Evolutionary conservation across 2,113 vertebrate genomes (phyloP).

Genomic region (Himantopus leucocephalus): DNA sequence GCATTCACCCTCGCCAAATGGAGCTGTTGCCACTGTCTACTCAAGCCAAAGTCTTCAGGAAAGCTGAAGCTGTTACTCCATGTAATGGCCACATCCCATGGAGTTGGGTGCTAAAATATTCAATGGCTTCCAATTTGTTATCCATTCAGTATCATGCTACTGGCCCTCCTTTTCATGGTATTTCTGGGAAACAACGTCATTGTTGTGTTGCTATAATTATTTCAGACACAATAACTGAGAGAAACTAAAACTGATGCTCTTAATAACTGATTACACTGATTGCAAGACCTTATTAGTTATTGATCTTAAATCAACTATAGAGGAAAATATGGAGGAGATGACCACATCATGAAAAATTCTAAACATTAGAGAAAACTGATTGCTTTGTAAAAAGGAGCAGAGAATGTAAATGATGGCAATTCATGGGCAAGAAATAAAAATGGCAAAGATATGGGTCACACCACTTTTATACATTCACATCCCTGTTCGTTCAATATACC

Average conservation of each 20-base stretch:
- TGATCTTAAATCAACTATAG: not conserved
- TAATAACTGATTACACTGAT: not conserved
- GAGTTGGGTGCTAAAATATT: not conserved
- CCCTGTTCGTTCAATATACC: not conserved
- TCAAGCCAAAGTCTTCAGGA: not conserved
- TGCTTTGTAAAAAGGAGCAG: not conserved
- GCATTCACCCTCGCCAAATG: not conserved
- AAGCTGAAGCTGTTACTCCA: not conserved
- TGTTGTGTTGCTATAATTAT: not conserved
- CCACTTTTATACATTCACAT: not conserved
- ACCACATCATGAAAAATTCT: not conserved
- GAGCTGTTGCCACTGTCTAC: not conserved
- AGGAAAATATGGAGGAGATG: not conserved
- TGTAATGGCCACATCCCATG: not conserved
- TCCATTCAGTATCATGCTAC: not conserved
- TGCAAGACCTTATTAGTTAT: not conserved
- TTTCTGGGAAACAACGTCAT: not conserved
- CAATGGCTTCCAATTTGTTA: not conserved
- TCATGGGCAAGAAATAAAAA: not conserved
- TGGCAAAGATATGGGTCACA: rapidly evolving
- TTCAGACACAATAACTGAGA: not conserved
- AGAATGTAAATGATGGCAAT: not conserved
- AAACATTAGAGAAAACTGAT: not conserved
- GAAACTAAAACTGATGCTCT: not conserved
- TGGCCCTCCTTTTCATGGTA: not conserved